A percentile compares a stretch with the other conserved stretches of the same genome.
These are phyloP conservation scores for Vipera ursinii DNA, from an alignment of 2,797 vertebrate genomes.

Conservation along the genomic window DNA sequence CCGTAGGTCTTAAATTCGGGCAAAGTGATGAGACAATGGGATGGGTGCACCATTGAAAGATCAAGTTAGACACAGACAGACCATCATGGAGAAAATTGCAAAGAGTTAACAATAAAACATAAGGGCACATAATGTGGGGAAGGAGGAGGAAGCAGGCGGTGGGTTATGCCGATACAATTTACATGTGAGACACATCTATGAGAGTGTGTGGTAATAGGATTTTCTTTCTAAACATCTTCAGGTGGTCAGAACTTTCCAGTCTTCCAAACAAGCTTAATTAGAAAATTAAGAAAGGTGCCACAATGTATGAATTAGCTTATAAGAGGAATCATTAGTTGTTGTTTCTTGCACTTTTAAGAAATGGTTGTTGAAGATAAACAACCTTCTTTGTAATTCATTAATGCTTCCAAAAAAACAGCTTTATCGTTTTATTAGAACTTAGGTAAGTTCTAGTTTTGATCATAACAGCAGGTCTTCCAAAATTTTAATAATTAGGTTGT, in stretches of 20 bases:
- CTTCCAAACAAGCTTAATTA: conserved; percentile 37
- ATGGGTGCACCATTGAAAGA: neutral
- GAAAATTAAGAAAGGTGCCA: conserved; percentile 18
- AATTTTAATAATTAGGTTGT: neutral
- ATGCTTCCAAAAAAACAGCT: neutral
- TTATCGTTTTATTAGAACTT: neutral
- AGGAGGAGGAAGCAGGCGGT: neutral
- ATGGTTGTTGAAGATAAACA: neutral
- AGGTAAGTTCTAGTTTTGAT: neutral
- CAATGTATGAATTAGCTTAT: conserved; percentile 26
- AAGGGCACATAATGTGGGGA: neutral
- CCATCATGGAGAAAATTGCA: neutral
- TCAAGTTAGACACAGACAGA: neutral
- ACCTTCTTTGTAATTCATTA: neutral
- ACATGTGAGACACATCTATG: neutral
- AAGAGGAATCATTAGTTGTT: neutral
- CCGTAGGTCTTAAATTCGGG: neutral
- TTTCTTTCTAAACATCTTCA: neutral
- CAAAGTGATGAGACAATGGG: neutral
- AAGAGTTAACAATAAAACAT: neutral
- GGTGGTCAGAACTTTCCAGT: rapidly evolving
- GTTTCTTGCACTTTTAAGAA: neutral
- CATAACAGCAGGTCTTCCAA: neutral
- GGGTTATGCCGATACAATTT: neutral
- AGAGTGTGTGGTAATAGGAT: rapidly evolving